phyloP scores from a whole-genome alignment of 2,113 vertebrate species.

The Lagenorhynchus albirostris region DNA sequence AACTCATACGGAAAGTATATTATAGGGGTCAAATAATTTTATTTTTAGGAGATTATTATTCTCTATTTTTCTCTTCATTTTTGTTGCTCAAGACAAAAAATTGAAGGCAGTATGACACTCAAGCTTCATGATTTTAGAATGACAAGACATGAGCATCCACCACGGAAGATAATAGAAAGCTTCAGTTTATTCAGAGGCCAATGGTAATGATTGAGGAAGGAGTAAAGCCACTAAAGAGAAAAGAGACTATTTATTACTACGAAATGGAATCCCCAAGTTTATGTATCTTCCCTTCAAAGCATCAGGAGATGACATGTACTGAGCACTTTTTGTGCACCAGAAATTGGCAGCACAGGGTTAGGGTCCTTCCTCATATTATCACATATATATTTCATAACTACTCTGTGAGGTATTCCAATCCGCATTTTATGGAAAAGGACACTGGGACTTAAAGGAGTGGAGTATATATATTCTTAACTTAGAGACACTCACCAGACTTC shows the following conservation, averaged over 20 bases:
- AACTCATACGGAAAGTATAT: neutral
- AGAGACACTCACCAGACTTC: neutral
- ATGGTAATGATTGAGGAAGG: neutral
- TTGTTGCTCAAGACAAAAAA: neutral
- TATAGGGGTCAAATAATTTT: neutral
- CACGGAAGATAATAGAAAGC: neutral
- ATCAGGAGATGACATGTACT: neutral
- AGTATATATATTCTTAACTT: neutral
- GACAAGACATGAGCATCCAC: neutral
- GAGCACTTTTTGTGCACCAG: neutral
- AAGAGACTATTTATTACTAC: neutral
- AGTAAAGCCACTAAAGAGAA: neutral
- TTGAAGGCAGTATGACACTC: neutral
- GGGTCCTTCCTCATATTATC: neutral
- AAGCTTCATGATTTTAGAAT: neutral
- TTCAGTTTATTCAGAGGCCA: neutral
- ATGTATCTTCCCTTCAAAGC: neutral
- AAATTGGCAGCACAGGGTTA: neutral
- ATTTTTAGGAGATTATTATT: neutral
- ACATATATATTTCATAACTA: neutral
- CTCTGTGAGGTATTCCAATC: neutral
- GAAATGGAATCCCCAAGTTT: neutral
- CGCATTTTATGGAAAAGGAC: neutral
- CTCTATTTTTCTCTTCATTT: neutral
- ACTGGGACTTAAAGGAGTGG: neutral